phyloP scores from a whole-genome alignment of 2,113 vertebrate species.

The Anarrhichthys ocellatus region DNA sequence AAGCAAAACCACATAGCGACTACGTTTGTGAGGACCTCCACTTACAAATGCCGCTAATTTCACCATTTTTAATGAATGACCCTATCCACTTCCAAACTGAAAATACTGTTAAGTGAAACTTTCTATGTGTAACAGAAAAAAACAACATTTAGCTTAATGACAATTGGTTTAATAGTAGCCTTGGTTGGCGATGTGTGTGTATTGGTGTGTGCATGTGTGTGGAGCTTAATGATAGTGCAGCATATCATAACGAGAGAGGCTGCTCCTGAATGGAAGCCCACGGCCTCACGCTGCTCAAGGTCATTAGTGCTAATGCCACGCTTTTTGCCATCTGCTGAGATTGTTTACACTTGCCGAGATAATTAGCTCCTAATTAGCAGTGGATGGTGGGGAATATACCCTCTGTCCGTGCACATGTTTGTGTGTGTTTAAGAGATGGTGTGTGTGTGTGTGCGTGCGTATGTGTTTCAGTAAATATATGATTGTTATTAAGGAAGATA shows the following conservation, averaged over 20 bases:
- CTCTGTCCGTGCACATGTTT: conserved; percentile 44
- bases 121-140: conserved; percentile 10
- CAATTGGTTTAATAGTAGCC: conserved; percentile 24
- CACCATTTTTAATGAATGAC: neutral
- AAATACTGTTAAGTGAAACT: conserved; percentile 2
- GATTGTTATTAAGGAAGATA: conserved; percentile 57
- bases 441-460: neutral
- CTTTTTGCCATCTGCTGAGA: conserved; percentile 90
- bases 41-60: neutral
- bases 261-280: conserved; percentile 69
- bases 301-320: conserved; percentile 86
- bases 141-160: conserved; percentile 15
- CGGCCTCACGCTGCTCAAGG: conserved; percentile 80
- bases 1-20: neutral
- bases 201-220: conserved; percentile 14
- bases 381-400: conserved; percentile 80
- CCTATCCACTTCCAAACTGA: neutral
- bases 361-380: conserved; percentile 93
- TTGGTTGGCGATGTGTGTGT: conserved; percentile 11
- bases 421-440: conserved; percentile 59
- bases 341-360: conserved; percentile 92
- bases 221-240: conserved; percentile 66
- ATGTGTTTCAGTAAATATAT: conserved; percentile 58
- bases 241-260: conserved; percentile 70
- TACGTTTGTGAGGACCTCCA: neutral